phyloP scores from a whole-genome alignment of 2,888 invertebrate species.

The Eucriotettix oculatus region DNA sequence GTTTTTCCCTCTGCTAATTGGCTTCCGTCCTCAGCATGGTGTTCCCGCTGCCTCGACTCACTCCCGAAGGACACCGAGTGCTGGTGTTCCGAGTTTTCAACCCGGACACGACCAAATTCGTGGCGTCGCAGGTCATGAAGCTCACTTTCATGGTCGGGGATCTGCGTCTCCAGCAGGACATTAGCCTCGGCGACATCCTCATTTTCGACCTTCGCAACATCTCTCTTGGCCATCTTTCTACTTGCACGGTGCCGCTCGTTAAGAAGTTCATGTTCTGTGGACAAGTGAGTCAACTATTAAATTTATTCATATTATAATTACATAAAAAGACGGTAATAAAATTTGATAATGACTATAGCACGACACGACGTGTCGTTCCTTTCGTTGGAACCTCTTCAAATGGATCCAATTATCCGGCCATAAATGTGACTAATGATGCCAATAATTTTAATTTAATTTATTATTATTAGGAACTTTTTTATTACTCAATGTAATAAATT shows the following conservation, averaged over 20 bases:
- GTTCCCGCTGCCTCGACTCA: background rate
- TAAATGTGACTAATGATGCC: no score
- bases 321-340: no score
- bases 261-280: background rate
- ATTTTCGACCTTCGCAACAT: background rate
- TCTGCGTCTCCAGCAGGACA: background rate
- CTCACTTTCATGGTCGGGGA: background rate
- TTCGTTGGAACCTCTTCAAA: no score
- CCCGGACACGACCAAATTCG: background rate
- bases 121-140: background rate
- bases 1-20: no score
- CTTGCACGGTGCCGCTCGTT: background rate
- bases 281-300: background rate
- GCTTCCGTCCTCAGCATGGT: background rate
- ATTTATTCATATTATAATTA: no score
- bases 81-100: background rate
- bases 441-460: no score
- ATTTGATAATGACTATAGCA: no score
- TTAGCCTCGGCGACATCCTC: background rate
- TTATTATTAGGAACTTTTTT: no score
- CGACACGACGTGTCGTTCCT: no score
- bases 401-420: no score
- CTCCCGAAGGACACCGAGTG: background rate
- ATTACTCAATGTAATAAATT: no score
- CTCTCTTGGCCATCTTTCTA: background rate